Percentiles rank a stretch among this genome's conserved stretches.
phyloP scores from a whole-genome alignment of 2,113 vertebrate species.

The Cercocebus atys region DNA sequence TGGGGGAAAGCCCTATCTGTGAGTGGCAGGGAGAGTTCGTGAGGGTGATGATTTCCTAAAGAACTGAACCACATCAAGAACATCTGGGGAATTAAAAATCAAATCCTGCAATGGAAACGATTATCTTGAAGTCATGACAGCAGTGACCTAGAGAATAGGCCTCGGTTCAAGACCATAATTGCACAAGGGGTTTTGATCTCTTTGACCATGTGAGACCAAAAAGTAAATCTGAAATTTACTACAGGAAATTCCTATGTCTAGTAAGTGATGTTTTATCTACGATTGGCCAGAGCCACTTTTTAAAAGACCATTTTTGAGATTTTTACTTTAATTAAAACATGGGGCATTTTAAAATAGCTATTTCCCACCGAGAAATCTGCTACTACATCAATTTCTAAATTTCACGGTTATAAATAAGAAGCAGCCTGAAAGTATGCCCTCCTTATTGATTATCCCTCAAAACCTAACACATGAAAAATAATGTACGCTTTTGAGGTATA shows the following conservation, averaged over 20 bases:
- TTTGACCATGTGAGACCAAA: not conserved
- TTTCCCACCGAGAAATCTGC: not conserved
- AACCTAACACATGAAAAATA: not conserved
- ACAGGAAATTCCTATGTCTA: not conserved
- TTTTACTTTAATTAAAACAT: not conserved
- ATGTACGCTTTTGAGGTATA: not conserved
- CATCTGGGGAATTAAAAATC: not conserved
- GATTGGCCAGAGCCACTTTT: not conserved
- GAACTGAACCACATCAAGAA: not conserved
- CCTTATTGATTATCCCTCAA: not conserved
- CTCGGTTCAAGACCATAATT: not conserved
- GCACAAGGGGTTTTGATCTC: not conserved
- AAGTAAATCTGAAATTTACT: not conserved
- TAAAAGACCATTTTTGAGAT: not conserved
- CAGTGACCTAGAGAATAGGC: not conserved
- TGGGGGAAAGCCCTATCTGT: not conserved
- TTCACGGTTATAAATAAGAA: not conserved
- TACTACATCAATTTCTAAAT: not conserved
- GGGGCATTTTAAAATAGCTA: not conserved
- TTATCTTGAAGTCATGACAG: not conserved
- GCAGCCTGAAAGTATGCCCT: not conserved
- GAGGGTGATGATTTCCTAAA: not conserved
- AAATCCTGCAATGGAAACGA: not conserved
- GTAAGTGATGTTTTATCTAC: not conserved
- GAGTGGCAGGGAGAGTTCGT: not conserved